phyloP scores from a whole-genome alignment of 2,888 invertebrate species.

The Celastrina argiolus region DNA sequence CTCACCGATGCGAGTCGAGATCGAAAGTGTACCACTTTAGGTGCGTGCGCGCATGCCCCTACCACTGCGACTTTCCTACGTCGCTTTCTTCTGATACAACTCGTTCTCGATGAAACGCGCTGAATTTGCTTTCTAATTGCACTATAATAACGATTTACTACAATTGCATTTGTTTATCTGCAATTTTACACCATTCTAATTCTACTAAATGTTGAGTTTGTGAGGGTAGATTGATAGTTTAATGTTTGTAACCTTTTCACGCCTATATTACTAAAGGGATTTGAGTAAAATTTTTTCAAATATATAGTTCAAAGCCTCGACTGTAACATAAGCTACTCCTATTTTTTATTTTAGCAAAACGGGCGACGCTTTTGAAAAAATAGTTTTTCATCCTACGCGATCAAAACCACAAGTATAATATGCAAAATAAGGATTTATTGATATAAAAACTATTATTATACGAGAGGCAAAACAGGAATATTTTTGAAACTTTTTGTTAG shows the following conservation, averaged over 20 bases:
- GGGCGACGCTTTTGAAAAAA: neutral
- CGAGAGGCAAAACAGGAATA: too few species aligned
- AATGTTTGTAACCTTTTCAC: neutral
- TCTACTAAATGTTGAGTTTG: neutral
- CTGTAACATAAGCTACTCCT: neutral
- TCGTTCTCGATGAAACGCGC: conserved; percentile 53
- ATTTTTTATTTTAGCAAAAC: neutral
- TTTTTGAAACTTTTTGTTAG: too few species aligned
- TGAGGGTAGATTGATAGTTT: neutral
- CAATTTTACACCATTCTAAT: neutral
- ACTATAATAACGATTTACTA: conserved; percentile 61
- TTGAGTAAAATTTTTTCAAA: neutral
- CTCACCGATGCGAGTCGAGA: conserved; percentile 70
- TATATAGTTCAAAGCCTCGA: neutral
- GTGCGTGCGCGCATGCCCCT: conserved; percentile 66
- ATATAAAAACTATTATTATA: too few species aligned
- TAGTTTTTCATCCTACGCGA: neutral
- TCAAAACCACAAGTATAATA: neutral
- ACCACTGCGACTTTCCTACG: conserved; percentile 65
- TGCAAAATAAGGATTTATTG: neutral
- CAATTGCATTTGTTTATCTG: conserved; percentile 28
- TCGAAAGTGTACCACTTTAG: conserved; percentile 75
- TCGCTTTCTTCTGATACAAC: conserved; percentile 66
- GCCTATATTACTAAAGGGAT: neutral
- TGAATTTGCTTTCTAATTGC: conserved; percentile 76